Conservation (phyloP, 2,888 invertebrate species). For the Apomyelois bistriatella region DNA sequence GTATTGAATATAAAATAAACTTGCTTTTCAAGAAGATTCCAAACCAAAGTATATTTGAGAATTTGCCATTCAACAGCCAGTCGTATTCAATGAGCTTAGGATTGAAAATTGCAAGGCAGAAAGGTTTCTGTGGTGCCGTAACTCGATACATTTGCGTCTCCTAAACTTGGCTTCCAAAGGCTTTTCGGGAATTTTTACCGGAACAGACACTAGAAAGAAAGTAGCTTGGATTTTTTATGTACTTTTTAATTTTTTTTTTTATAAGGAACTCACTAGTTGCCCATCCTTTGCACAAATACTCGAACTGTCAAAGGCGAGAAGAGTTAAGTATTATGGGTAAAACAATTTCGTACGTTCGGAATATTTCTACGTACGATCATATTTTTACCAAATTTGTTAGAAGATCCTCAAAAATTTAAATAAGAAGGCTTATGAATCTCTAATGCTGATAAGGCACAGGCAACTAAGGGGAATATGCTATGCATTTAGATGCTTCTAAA, state of each 20-base stretch:
- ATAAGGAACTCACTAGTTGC: not conserved
- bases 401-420: too few relatives aligned
- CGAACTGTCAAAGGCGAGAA: too few relatives aligned
- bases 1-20: conserved; percentile 10
- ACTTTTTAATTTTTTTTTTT: not conserved
- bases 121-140: conserved; percentile 14
- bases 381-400: too few relatives aligned
- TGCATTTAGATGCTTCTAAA: too few relatives aligned
- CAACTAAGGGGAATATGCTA: too few relatives aligned
- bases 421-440: too few relatives aligned
- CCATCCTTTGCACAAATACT: too few relatives aligned
- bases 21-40: conserved; percentile 7
- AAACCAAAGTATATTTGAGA: conserved; percentile 2
- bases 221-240: not conserved
- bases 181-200: conserved; percentile 9
- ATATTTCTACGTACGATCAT: too few relatives aligned
- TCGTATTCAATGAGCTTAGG: not conserved
- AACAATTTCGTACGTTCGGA: too few relatives aligned
- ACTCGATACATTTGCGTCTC: conserved; percentile 24
- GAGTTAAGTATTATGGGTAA: too few relatives aligned
- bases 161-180: conserved; percentile 5
- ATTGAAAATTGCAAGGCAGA: not conserved
- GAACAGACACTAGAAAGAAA: not conserved
- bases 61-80: not conserved
- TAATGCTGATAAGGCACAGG: too few relatives aligned